These are phyloP conservation scores for Mustela lutreola DNA, from an alignment of 2,113 vertebrate genomes.

Conservation along the genomic window DNA sequence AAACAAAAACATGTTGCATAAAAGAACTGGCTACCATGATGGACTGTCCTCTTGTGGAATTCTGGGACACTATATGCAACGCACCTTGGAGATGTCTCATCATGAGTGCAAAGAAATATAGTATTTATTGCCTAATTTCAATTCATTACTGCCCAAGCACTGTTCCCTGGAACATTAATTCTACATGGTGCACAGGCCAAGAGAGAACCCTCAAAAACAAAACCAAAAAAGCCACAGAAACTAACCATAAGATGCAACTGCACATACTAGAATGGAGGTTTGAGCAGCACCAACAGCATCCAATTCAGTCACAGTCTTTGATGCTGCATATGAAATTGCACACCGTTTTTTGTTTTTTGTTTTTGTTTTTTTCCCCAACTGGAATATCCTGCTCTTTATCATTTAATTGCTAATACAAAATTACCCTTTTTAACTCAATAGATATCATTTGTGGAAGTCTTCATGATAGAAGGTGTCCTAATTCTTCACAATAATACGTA, in stretches of 20 bases:
- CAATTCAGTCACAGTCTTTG: too few relatives aligned
- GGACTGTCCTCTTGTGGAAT: fast-evolving
- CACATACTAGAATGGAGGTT: not conserved
- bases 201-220: not conserved
- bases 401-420: not conserved
- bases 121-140: not conserved
- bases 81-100: not conserved
- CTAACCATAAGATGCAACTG: not conserved
- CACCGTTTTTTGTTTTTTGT: not conserved
- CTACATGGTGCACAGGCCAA: not conserved
- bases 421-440: not conserved
- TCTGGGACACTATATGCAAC: fast-evolving
- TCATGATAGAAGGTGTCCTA: not conserved
- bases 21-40: not conserved
- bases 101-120: not conserved
- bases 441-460: not conserved
- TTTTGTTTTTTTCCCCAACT: not conserved
- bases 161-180: not conserved
- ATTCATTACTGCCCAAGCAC: not conserved
- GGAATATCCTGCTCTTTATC: not conserved
- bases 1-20: not conserved
- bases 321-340: fast-evolving
- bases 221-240: not conserved
- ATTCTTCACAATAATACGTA: not conserved
- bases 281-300: fast-evolving